Evolutionary conservation across 1,140 invertebrate species (phyloP).

Genomic region (Scaptomyza hsui): DNA sequence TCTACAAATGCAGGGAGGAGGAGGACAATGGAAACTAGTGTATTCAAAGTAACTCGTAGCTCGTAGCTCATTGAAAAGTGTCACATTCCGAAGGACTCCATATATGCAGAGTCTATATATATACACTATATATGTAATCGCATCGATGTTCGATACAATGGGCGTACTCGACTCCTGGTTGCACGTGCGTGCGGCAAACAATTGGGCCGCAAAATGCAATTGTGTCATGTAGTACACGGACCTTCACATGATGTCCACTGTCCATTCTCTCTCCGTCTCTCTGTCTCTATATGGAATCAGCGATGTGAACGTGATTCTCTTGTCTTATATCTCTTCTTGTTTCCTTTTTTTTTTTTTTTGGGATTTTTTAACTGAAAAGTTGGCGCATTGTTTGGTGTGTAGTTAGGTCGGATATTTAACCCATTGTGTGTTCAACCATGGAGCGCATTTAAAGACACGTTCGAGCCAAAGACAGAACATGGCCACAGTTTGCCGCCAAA

Average conservation of each 20-base stretch:
- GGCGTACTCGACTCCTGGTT: slow-evolving; percentile 60
- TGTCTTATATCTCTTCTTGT: slow-evolving; percentile 28
- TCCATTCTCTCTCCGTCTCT: slow-evolving; percentile 20
- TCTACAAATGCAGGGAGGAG: neutral
- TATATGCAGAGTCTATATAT: slow-evolving; percentile 15
- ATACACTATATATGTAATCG: slow-evolving; percentile 18
- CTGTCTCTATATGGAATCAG: slow-evolving; percentile 52
- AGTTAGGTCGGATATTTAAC: slow-evolving; percentile 45
- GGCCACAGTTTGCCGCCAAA: slow-evolving; percentile 58
- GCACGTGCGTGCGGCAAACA: slow-evolving; percentile 72
- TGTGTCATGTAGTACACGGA: slow-evolving; percentile 61
- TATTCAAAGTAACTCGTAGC: slow-evolving; percentile 77
- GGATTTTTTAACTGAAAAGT: slow-evolving; percentile 40
- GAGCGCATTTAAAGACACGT: slow-evolving; percentile 57
- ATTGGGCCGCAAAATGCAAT: slow-evolving; percentile 68
- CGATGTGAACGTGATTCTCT: slow-evolving; percentile 71
- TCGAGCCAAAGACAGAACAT: slow-evolving; percentile 24
- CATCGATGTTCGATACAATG: slow-evolving; percentile 47
- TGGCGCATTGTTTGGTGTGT: slow-evolving; percentile 60
- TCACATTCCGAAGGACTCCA: slow-evolving; percentile 34
- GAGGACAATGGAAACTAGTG: slow-evolving; percentile 1
- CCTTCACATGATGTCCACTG: slow-evolving; percentile 27
- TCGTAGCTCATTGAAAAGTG: slow-evolving; percentile 57
- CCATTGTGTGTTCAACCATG: slow-evolving; percentile 29
- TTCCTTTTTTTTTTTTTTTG: slow-evolving; percentile 35